Evolutionary conservation across 2,888 invertebrate genomes (phyloP).

Genomic region (Lithophane socia): DNA sequence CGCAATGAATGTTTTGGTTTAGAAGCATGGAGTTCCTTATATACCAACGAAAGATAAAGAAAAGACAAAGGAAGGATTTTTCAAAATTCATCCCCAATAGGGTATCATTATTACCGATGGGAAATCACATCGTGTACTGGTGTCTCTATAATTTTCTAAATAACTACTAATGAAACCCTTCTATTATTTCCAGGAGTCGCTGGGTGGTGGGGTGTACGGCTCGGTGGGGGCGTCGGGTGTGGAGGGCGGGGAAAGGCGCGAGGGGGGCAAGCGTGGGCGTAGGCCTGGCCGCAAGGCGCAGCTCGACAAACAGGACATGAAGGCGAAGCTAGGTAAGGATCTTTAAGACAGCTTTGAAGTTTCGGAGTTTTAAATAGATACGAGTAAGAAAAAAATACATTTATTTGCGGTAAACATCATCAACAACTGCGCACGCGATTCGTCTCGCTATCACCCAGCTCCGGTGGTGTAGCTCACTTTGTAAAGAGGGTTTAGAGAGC

Average conservation of each 20-base stretch:
- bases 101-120: too few relatives aligned
- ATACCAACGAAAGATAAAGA: too few relatives aligned
- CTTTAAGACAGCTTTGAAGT: slow-evolving; percentile 15
- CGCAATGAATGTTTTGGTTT: too few relatives aligned
- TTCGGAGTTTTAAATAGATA: neutral
- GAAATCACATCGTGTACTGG: too few relatives aligned
- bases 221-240: slow-evolving; percentile 83
- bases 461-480: too few relatives aligned
- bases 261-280: slow-evolving; percentile 96
- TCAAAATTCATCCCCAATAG: too few relatives aligned
- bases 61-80: too few relatives aligned
- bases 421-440: too few relatives aligned
- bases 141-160: neutral
- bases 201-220: slow-evolving; percentile 80
- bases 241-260: slow-evolving; percentile 92
- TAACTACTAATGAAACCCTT: neutral
- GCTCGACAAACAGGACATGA: slow-evolving; percentile 97
- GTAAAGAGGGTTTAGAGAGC: too few relatives aligned
- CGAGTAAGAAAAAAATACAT: too few relatives aligned
- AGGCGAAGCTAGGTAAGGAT: slow-evolving; percentile 96
- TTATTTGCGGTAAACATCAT: neutral
- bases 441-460: too few relatives aligned
- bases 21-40: too few relatives aligned
- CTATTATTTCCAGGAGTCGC: slow-evolving; percentile 79
- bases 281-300: slow-evolving; percentile 96